A percentile compares a stretch with the other conserved stretches of the same genome.
phyloP scores from a whole-genome alignment of 2,888 invertebrate species.

The Trisateles emortualis region DNA sequence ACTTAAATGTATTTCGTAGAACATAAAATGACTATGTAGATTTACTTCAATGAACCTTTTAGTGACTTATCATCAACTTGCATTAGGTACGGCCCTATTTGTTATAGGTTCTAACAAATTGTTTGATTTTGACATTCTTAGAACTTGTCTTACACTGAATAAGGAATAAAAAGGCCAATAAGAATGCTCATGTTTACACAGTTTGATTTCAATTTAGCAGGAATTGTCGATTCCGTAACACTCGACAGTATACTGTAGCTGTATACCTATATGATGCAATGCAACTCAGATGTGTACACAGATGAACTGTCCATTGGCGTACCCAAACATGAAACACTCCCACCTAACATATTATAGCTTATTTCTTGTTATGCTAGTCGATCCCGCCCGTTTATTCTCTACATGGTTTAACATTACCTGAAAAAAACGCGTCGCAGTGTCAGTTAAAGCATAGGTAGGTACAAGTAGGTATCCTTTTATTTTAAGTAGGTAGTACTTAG shows the following conservation, averaged over 20 bases:
- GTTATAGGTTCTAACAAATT: too few relatives aligned
- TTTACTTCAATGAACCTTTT: conserved; percentile 1
- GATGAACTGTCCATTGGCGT: conserved; percentile 61
- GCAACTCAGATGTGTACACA: conserved; percentile 72
- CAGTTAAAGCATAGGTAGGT: too few relatives aligned
- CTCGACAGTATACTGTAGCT: conserved; percentile 44
- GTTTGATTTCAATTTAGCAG: conserved; percentile 63
- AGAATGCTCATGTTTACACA: conserved; percentile 65
- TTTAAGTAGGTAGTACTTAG: too few relatives aligned
- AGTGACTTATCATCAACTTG: too few relatives aligned
- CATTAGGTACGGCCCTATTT: too few relatives aligned
- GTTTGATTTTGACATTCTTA: not conserved
- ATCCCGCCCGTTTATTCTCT: conserved; percentile 14
- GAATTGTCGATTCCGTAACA: conserved; percentile 70
- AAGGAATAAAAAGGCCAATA: conserved; percentile 55
- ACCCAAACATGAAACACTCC: conserved; percentile 39
- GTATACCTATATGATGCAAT: conserved; percentile 60
- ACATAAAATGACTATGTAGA: conserved; percentile 4
- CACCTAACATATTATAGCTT: not conserved
- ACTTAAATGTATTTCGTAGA: not conserved
- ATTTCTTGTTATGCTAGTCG: conserved; percentile 15
- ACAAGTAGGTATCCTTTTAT: too few relatives aligned
- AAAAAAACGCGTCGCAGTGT: too few relatives aligned
- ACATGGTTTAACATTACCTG: not conserved
- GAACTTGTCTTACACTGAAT: conserved; percentile 25